Percentiles rank a stretch among this genome's conserved stretches.
Evolutionary conservation across 2,797 vertebrate genomes (phyloP).

Genomic region (Poecilia velifera): DNA sequence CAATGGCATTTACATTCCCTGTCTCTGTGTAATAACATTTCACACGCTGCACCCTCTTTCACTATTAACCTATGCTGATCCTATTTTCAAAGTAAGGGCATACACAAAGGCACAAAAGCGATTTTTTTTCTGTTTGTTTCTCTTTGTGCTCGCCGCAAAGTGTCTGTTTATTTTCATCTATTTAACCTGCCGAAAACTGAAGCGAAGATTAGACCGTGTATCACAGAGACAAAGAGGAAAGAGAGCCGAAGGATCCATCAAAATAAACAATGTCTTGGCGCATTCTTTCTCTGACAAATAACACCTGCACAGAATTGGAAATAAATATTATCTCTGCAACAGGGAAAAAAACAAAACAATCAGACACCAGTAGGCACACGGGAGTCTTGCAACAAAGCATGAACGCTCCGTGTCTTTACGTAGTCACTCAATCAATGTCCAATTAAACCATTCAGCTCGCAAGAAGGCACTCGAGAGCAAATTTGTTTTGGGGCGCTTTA

Average conservation of each 20-base stretch:
- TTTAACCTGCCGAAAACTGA: slow-evolving; percentile 37
- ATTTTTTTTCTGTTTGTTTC: slow-evolving; percentile 11
- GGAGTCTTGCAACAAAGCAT: slow-evolving; percentile 44
- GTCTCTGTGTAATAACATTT: slow-evolving; percentile 54
- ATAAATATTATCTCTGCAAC: slow-evolving; percentile 77
- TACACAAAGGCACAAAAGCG: slow-evolving; percentile 19
- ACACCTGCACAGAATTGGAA: slow-evolving; percentile 77
- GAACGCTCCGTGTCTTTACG: slow-evolving; percentile 43
- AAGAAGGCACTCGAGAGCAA: slow-evolving; percentile 39
- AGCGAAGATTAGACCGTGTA: slow-evolving; percentile 38
- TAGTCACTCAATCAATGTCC: slow-evolving; percentile 37
- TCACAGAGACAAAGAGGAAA: slow-evolving; percentile 37
- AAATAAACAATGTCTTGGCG: slow-evolving; percentile 63
- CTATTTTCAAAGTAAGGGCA: slow-evolving; percentile 44
- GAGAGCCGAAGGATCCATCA: slow-evolving; percentile 51
- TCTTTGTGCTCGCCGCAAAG: slow-evolving; percentile 32
- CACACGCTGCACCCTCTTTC: slow-evolving; percentile 52
- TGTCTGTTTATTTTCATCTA: slow-evolving; percentile 38
- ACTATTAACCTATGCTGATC: slow-evolving; percentile 53
- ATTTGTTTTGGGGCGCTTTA: slow-evolving; percentile 34
- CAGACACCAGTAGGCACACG: slow-evolving; percentile 48
- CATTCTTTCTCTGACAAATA: slow-evolving; percentile 70
- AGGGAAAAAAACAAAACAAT: slow-evolving; percentile 62
- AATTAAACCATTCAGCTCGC: slow-evolving; percentile 49
- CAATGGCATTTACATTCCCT: slow-evolving; percentile 63